These are phyloP conservation scores for Sebastiscus albofasciatus DNA, from an alignment of 2,797 vertebrate species.

Conservation along the genomic window DNA sequence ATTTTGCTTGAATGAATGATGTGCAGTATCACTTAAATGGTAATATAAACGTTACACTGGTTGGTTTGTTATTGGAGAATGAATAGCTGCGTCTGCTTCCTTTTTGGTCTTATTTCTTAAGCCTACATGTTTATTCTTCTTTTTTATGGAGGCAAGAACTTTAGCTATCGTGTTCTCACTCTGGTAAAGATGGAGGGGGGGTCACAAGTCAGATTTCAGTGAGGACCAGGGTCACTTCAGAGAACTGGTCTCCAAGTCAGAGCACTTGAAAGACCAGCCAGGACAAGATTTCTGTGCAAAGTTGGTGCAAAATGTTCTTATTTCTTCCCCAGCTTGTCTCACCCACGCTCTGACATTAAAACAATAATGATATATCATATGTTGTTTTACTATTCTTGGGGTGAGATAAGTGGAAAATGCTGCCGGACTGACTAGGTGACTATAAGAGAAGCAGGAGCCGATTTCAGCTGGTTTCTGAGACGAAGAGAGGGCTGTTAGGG, in stretches of 20 bases:
- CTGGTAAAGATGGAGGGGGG: too few relatives aligned
- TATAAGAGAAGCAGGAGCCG: slow-evolving; percentile 1
- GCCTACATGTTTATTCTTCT: background rate
- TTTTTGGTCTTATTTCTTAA: slow-evolving; percentile 24
- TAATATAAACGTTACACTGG: slow-evolving; percentile 44
- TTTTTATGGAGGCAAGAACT: background rate
- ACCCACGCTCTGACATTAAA: background rate
- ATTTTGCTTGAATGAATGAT: slow-evolving; percentile 43
- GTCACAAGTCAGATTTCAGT: background rate
- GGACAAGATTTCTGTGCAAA: background rate
- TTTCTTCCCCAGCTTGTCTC: background rate
- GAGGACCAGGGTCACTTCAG: background rate
- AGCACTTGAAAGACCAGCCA: background rate
- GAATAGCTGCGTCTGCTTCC: slow-evolving; percentile 29
- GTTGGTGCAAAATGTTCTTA: background rate
- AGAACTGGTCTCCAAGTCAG: background rate
- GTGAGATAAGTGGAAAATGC: background rate
- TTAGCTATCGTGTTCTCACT: background rate
- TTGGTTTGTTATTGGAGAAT: slow-evolving; percentile 46
- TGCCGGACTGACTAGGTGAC: background rate
- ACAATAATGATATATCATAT: background rate
- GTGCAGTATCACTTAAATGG: slow-evolving; percentile 24
- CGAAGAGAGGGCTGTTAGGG: slow-evolving; percentile 20
- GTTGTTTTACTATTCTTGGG: background rate
- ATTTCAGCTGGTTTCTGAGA: slow-evolving; percentile 35